Evolutionary conservation across 64 coral and sea anemone genomes (phyloP).

Genomic region (Hydrozoanthus tunicans): DNA sequence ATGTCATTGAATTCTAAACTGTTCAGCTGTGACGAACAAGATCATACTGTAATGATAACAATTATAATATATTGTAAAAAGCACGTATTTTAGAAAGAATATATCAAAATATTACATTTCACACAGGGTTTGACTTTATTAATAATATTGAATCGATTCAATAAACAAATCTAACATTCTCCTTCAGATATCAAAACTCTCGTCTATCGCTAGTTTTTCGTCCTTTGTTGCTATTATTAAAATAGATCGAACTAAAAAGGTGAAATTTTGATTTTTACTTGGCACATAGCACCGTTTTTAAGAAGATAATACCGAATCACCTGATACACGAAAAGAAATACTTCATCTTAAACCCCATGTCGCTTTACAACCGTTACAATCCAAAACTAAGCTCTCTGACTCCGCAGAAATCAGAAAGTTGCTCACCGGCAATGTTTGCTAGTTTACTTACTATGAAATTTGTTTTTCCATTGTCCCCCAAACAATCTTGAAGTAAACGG

Average conservation of each 20-base stretch:
- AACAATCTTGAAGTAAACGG: constrained; percentile 83
- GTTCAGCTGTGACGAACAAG: too few species aligned
- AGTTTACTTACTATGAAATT: constrained; percentile 81
- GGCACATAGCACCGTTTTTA: not conserved
- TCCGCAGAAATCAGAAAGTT: too few species aligned
- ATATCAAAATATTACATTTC: not conserved
- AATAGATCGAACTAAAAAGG: not conserved
- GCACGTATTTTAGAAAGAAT: too few species aligned
- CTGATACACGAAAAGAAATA: not conserved
- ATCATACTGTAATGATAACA: too few species aligned
- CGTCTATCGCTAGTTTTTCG: not conserved
- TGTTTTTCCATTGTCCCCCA: constrained; percentile 92
- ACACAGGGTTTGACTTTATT: not conserved
- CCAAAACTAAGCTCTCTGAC: too few species aligned
- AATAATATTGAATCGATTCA: not conserved
- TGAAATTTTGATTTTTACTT: constrained; percentile 1
- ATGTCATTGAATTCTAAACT: too few species aligned
- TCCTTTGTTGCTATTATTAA: not conserved
- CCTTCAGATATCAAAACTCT: not conserved
- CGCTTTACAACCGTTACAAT: too few species aligned
- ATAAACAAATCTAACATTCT: not conserved
- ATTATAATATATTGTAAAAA: too few species aligned
- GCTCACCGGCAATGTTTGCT: too few species aligned
- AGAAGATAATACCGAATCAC: not conserved
- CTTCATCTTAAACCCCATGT: not conserved